Evolutionary conservation across 2,113 vertebrate genomes (phyloP), one percentile per base, ranked within the genome.

Genomic region (Buteo buteo): DNA sequence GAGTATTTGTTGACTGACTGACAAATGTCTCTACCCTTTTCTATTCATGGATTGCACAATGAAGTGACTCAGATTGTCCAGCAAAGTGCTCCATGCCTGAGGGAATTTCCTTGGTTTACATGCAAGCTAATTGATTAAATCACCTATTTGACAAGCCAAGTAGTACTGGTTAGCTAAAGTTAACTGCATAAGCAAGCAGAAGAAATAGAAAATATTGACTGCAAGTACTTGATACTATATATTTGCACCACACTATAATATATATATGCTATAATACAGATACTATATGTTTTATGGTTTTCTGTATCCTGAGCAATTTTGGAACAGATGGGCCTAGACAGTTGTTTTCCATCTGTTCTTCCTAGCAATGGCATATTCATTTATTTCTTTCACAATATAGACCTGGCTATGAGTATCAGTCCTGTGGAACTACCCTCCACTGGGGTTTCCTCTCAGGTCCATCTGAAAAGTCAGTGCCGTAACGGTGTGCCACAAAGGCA

Each of bases 111-210:
- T 81, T 87, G n/a, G 11, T 64, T 90, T 80, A 82, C 38, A 52
- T 29, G 18, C n/a, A 82, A 71, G 32, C 19, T 84, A 74, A 70
- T 49, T 96, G 87, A 92, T 94, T 90, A 69, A 92, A 97, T 97
- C 86, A 96, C 66, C 82, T 81, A 50, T 40, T 84, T 65, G 59
- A 86, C 57, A 96, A 93, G 71, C 54, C 78, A 84, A 31, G 62
- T 66, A 81, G 82, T 62, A 55, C 16, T 82, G 16, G 24, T 80
- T 82, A 92, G 62, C 50, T 91, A 62, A 86, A 70, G 21, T 91
- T 89, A 93, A 79, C 59, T 90, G 42, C 45, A 31, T 47, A 64
- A 91, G 70, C 32, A 85, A 85, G 49, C 55, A 89, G 40, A 94
- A 96, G 36, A 91, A 85, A 66, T 11, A 70, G 45, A 82, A 89